Base-by-base conservation (phyloP, 2,888 invertebrate genomes). In the Stenolophus ochropezus region DNA sequence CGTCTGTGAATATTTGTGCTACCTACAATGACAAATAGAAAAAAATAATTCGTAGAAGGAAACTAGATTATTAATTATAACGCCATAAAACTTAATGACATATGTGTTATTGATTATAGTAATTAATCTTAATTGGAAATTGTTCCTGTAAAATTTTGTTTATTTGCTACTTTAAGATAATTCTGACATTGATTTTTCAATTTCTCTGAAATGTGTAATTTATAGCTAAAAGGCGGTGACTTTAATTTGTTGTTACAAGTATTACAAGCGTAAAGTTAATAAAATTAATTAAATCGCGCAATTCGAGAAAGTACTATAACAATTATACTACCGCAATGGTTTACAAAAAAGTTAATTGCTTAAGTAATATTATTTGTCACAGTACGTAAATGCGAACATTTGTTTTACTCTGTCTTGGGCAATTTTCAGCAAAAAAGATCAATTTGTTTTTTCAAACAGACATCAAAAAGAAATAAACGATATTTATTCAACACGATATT, bases 361-460 rank as follows among this genome's bases (percentile, higher is more conserved):
- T 69, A 69, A 69, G 65, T 69, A 33, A 69, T 69, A 69, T 69
- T 33, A 69, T 33, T 69, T 69, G 27, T 69, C 65, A 69, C 65
- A 69, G 33, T 20, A 65, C 33, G 27, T 65, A 69, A 69, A 27
- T 14, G 18, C 14, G 3, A 23, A 5, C 14, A 65, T 16, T 65
- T 25, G 25, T 65, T 14, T 69, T 18, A 27, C 18, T 23, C 11
- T 27, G 25, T 25, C 4, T 23, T 16, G 51, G 5, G 51, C 51
- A 51, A 51, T 14, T n/a, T 51, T 51, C 51, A 16, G 16, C 51
- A 51, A 16, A 51, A 16, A 14, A 51, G 14, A 51, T 4, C 16
- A 51, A 51, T 51, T 51, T 16, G n/a, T n/a, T n/a, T n/a, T n/a
- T n/a, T n/a, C n/a, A n/a, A n/a, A n/a, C n/a, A n/a, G n/a, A n/a